Base-by-base conservation (phyloP, 2,888 invertebrate genomes). In the Arctia plantaginis region DNA sequence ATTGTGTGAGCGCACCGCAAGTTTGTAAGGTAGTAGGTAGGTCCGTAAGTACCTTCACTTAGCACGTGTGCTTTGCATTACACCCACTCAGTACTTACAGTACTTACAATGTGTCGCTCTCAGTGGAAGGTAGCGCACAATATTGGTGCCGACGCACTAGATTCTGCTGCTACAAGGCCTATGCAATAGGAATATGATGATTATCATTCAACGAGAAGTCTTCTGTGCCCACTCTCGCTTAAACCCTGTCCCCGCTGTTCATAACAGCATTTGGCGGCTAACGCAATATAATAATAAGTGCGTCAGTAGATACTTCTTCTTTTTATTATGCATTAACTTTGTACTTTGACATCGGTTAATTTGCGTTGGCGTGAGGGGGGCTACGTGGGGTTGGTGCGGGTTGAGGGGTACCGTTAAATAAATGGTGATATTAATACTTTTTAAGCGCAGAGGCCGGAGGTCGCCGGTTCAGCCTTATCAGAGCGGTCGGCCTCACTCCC, bases 401-500 rank as follows among this genome's bases (percentile, higher is more conserved):
- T 73, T 72, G 78, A 75, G 76, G 75, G 80, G 82, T 82, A 82
- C 85, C 78, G 82, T 89, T 83, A 86, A 90, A 90, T 87, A 90
- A 90, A 90, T 90, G 91, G 85, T 87, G 89, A 88, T 89, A 90
- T 88, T 88, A 87, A 88, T 90, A 90, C 87, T 90, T 89, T 84
- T 90, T 89, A 89, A 89, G 87, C 87, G 86, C 86, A 84, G 85
- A 86, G 90, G 90, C 89, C 91, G 90, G 90, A 91, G 91, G 91
- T 91, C 91, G 88, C 79, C 87, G 87, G 90, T 87, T 86, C 90
- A 86, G 78, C 85, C 88, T 90, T 92, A 92, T 91, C 92, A 88
- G 90, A 77, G 74, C 72, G 77, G 68, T 69, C 68, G 67, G 70
- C 72, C 65, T 75, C 75, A 77, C 80, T 69, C 73, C 81, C 73